Evolutionary conservation across 2,888 invertebrate genomes (phyloP).

Genomic region (Chymomyza procnemis): DNA sequence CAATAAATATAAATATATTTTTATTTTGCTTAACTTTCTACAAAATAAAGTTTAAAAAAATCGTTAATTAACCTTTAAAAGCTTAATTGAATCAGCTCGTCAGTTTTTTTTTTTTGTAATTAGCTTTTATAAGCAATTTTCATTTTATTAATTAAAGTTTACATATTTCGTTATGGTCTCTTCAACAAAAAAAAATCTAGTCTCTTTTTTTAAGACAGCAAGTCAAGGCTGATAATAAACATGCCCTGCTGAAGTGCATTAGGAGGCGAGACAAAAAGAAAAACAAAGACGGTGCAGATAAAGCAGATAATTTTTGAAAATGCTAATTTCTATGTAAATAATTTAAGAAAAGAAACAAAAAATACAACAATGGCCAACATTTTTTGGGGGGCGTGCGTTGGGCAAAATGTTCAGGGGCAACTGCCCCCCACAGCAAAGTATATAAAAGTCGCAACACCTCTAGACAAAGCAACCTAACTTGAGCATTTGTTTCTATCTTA

Average conservation of each 20-base stretch:
- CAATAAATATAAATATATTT: no score
- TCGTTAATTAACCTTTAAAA: no score
- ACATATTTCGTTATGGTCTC: no score
- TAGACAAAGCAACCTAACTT: not conserved
- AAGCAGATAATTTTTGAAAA: conserved; percentile 40
- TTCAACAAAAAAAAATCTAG: no score
- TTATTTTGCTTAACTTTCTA: no score
- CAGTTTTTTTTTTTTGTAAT: no score
- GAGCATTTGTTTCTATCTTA: not conserved
- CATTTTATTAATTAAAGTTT: no score
- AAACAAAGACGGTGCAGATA: conserved; percentile 5
- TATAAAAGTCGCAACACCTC: conserved; percentile 36
- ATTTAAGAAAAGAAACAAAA: conserved; percentile 39
- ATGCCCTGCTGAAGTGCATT: not conserved
- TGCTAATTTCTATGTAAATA: conserved; percentile 68
- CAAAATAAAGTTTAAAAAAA: no score
- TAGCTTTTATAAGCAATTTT: no score
- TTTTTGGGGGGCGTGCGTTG: not conserved
- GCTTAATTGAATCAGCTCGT: no score
- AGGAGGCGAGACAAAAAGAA: conserved; percentile 13
- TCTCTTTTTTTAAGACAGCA: not conserved
- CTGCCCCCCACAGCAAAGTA: not conserved
- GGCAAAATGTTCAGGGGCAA: not conserved
- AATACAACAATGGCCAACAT: not conserved
- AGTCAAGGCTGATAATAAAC: not conserved